Evolutionary conservation across 2,888 invertebrate species (phyloP).

Genomic region (Orthosia incerta): DNA sequence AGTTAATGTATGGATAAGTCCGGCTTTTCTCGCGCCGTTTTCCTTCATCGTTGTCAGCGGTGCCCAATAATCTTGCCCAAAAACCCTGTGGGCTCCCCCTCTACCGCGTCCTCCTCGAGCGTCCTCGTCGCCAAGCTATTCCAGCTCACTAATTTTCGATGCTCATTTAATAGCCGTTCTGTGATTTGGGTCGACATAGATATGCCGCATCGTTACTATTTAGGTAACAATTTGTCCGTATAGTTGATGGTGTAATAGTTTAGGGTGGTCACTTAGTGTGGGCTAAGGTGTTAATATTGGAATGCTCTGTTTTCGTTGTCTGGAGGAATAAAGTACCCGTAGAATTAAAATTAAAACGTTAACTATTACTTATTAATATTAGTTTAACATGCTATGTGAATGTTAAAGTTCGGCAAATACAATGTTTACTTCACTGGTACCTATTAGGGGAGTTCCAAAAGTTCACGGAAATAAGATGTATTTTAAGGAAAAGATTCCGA

Average conservation of each 20-base stretch:
- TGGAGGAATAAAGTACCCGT: background rate
- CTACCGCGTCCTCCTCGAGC: constrained; percentile 1
- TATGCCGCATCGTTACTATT: constrained; percentile 18
- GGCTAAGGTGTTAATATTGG: background rate
- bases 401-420: background rate
- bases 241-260: background rate
- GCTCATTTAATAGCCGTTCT: constrained; percentile 47
- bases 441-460: no score
- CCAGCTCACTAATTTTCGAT: constrained; percentile 55
- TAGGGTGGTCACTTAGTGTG: background rate
- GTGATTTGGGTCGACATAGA: constrained; percentile 41
- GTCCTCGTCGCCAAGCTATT: constrained; percentile 15
- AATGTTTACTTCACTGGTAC: no score
- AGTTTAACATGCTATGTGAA: background rate
- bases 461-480: no score
- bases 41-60: no score
- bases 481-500: no score
- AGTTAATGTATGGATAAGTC: no score
- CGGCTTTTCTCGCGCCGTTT: no score
- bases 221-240: constrained; percentile 22
- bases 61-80: no score
- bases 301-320: no score
- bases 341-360: background rate
- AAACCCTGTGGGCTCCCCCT: no score
- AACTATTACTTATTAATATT: background rate